Evolutionary conservation across 1,140 invertebrate species (phyloP).

Genomic region (Temnothorax nylanderi): DNA sequence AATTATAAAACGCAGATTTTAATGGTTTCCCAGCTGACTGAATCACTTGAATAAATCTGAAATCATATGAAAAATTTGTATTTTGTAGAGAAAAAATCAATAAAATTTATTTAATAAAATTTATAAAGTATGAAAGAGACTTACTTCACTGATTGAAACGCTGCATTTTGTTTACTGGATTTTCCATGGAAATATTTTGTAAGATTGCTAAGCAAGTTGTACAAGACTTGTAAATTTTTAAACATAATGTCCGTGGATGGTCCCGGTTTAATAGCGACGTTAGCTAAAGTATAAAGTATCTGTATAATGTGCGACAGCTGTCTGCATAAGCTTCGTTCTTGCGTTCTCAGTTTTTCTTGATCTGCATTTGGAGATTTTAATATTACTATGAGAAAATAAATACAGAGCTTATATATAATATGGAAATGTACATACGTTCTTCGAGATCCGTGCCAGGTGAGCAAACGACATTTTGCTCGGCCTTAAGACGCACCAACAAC

Average conservation of each 20-base stretch:
- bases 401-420: not conserved
- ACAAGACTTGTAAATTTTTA: conserved; percentile 84
- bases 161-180: conserved; percentile 81
- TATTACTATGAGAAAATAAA: not conserved
- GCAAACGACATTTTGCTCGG: conserved; percentile 76
- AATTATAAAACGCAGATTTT: conserved; percentile 85
- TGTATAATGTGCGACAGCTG: conserved; percentile 83
- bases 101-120: conserved; percentile 11
- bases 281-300: conserved; percentile 81
- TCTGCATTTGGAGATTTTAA: conserved; percentile 68
- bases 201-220: conserved; percentile 82
- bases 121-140: conserved; percentile 25
- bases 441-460: conserved; percentile 36
- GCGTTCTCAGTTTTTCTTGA: conserved; percentile 80
- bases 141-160: conserved; percentile 85
- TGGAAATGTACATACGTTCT: not conserved
- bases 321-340: conserved; percentile 84
- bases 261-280: conserved; percentile 78
- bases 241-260: conserved; percentile 82
- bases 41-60: conserved; percentile 87
- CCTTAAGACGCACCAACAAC: conserved; percentile 83
- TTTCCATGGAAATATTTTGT: conserved; percentile 85
- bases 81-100: not conserved
- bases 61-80: conserved; percentile 42
- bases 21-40: conserved; percentile 87